These are phyloP conservation scores for Acanthurus lineatus DNA, from an alignment of 2,797 vertebrate species.

Conservation along the genomic window DNA sequence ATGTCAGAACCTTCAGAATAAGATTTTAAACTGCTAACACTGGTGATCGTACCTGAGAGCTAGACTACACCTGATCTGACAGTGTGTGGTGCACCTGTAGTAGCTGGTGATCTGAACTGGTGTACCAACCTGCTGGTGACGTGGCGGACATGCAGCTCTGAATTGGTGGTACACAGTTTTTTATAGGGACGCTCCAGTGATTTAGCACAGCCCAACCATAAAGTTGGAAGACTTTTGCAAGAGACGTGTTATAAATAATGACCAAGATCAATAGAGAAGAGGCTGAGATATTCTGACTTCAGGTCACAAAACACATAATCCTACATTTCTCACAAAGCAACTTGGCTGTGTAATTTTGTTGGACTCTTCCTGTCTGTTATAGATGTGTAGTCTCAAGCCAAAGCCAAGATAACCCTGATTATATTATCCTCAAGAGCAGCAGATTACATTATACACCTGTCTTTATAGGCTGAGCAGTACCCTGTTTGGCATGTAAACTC, in stretches of 20 bases:
- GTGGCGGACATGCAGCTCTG: not conserved
- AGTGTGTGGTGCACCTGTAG: slow-evolving; percentile 48
- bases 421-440: slow-evolving; percentile 8
- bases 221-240: slow-evolving; percentile 1
- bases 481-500: not conserved
- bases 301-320: not conserved
- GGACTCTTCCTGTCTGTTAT: too few relatives aligned
- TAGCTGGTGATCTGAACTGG: slow-evolving; percentile 58
- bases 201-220: not conserved
- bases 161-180: slow-evolving; percentile 1
- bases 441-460: slow-evolving; percentile 3
- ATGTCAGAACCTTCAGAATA: slow-evolving; percentile 31
- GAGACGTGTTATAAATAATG: not conserved
- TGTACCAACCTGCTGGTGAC: not conserved
- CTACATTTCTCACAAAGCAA: slow-evolving; percentile 27
- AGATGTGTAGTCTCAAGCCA: not conserved
- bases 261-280: not conserved
- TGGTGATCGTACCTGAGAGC: slow-evolving; percentile 73
- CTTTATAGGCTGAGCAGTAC: not conserved
- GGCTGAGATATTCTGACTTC: not conserved
- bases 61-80: slow-evolving; percentile 56
- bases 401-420: not conserved
- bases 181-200: slow-evolving; percentile 29
- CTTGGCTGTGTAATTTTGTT: not conserved
- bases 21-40: slow-evolving; percentile 44